Evolutionary conservation across 1,140 invertebrate genomes (phyloP).

Genomic region (Lepidurus packardi): DNA sequence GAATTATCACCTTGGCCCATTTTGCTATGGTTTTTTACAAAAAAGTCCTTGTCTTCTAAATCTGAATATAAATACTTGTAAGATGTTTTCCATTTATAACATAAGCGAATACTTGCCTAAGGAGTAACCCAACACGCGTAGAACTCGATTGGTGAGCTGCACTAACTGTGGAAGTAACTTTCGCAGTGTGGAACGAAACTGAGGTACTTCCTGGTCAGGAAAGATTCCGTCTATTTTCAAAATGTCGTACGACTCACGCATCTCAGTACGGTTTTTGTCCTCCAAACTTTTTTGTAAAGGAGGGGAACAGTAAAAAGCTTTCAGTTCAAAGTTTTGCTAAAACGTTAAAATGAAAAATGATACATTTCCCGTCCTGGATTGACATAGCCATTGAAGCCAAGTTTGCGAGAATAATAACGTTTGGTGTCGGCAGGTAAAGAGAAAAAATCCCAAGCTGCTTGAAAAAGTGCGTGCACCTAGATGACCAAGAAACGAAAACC

Average conservation of each 20-base stretch:
- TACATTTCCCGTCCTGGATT: conserved; percentile 29
- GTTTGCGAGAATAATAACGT: background rate
- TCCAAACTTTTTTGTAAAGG: conserved; percentile 30
- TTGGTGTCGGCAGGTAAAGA: conserved; percentile 22
- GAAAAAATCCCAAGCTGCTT: conserved; percentile 20
- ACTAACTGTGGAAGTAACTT: conserved; percentile 20
- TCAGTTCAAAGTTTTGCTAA: background rate
- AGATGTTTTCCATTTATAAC: background rate
- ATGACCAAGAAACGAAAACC: conserved; percentile 37
- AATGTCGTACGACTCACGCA: conserved; percentile 34
- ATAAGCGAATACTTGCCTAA: conserved; percentile 24
- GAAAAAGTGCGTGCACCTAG: conserved; percentile 57
- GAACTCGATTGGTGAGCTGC: conserved; percentile 26
- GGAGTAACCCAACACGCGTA: conserved; percentile 24
- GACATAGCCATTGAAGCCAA: conserved; percentile 27
- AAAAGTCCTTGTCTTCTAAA: conserved; percentile 46
- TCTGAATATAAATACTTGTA: background rate
- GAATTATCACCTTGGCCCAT: conserved; percentile 59
- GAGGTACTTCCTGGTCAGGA: conserved; percentile 29
- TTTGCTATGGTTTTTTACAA: conserved; percentile 55
- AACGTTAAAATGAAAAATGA: conserved; percentile 37
- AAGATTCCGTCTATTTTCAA: conserved; percentile 3
- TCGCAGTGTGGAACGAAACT: conserved; percentile 27
- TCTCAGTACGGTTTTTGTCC: conserved; percentile 26
- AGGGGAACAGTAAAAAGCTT: background rate